phyloP scores from a whole-genome alignment of 1,140 invertebrate species.

The Bilobella aurantiaca region DNA sequence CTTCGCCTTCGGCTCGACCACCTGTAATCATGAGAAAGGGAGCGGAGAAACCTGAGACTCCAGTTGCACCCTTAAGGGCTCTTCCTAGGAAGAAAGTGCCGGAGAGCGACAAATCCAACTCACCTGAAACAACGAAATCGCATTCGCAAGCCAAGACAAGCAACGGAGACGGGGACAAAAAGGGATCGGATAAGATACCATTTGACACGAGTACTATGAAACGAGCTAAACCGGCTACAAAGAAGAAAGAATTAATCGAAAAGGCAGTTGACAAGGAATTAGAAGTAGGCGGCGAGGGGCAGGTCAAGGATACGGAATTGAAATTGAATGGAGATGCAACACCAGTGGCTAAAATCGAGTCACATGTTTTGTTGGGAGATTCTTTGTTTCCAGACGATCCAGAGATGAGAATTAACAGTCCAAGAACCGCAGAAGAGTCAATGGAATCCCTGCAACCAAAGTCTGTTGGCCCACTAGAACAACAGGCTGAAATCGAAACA shows the following conservation, averaged over 20 bases:
- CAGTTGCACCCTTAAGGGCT: background rate
- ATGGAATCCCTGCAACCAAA: background rate
- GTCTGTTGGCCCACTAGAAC: background rate
- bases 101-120: background rate
- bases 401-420: background rate
- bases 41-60: background rate
- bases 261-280: background rate
- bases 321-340: background rate
- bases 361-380: background rate
- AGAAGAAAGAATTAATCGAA: background rate
- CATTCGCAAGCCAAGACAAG: background rate
- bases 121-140: background rate
- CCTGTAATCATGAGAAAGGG: slow-evolving; percentile 2
- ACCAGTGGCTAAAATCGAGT: background rate
- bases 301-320: too few relatives aligned
- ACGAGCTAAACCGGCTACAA: slow-evolving; percentile 4
- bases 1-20: background rate
- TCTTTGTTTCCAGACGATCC: background rate
- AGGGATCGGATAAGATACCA: background rate
- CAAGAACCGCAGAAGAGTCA: background rate
- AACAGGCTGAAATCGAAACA: background rate
- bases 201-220: slow-evolving; percentile 11
- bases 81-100: slow-evolving; percentile 12
- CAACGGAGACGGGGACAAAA: background rate
- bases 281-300: background rate